These are phyloP conservation scores for Glaucomys volans DNA, from an alignment of 2,113 vertebrate species.

Conservation along the genomic window DNA sequence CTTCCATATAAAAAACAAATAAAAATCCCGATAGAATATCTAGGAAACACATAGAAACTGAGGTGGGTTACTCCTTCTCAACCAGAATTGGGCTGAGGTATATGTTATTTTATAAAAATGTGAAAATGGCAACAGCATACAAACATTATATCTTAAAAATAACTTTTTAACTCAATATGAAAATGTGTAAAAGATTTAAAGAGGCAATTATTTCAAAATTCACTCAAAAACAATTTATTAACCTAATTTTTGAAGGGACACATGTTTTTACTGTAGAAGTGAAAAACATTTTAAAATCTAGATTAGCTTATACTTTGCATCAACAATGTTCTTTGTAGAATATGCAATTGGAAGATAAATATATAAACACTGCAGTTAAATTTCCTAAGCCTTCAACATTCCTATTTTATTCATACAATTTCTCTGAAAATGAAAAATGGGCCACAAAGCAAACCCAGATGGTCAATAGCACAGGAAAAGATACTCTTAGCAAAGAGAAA, in stretches of 20 bases:
- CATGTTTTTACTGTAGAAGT: constrained; percentile 35
- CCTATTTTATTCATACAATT: constrained; percentile 43
- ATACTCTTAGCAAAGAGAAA: constrained; percentile 64
- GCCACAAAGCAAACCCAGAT: constrained; percentile 53
- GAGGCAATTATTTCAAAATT: constrained; percentile 60
- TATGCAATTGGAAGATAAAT: constrained; percentile 51
- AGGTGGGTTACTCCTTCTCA: constrained; percentile 11
- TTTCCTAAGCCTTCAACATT: constrained; percentile 32
- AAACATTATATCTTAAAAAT: constrained; percentile 44
- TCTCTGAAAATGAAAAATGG: constrained; percentile 61
- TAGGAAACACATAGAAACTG: background rate
- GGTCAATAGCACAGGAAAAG: constrained; percentile 51
- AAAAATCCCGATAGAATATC: constrained; percentile 42
- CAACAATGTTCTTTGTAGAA: constrained; percentile 37
- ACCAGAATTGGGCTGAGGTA: background rate
- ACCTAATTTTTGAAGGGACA: constrained; percentile 47
- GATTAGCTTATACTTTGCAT: constrained; percentile 29
- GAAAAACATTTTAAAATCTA: constrained; percentile 54
- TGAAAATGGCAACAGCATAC: constrained; percentile 39
- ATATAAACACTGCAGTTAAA: constrained; percentile 28
- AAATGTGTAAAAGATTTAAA: constrained; percentile 56
- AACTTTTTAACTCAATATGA: constrained; percentile 56
- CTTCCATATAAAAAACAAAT: constrained; percentile 26
- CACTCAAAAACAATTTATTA: constrained; percentile 58
- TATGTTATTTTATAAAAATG: constrained; percentile 37